Base-by-base conservation (phyloP, 2,888 invertebrate species). In the Eugnorisma glareosa region DNA sequence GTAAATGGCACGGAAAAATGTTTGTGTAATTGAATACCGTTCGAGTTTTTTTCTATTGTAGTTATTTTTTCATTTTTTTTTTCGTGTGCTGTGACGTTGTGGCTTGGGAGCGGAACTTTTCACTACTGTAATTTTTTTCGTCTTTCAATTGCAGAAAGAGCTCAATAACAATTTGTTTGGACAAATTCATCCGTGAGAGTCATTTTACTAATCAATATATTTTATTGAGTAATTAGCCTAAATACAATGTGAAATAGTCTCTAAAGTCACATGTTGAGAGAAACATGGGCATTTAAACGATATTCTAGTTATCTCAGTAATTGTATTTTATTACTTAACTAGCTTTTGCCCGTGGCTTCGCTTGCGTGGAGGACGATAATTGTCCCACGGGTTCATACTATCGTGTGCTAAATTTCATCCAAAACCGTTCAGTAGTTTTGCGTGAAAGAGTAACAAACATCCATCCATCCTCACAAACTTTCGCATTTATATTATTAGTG, bases 1-100 rank as follows among this genome's bases (percentile, higher is more conserved):
- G 88, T 85, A 88, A 88, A 88, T 86, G 88, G 88, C 70, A 82
- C 54, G 87, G 87, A 88, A 88, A 88, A 88, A 86, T 88, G 85
- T 85, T 86, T 85, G 82, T 88, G 88, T 88, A 88, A 86, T 88
- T 88, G 87, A 88, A 88, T 88, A 86, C 79, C 83, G 86, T 71
- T 82, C 73, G 68, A 75, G 28, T 31, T 48, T 79, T 48, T 84
- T 81, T 68, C 21, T 28, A 57, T 72, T 67, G 71, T 64, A 45
- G 59, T 69, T 67, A 61, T 76, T 75, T 77, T 75, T 71, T 71
- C 72, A 67, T 73, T 59, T 72, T 75, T 59, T 75, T 64, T 78
- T 73, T 28, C 45, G 45, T 48, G 43, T 48, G 28, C 43, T 37
- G 63, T 67, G 35, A 40, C 31, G 64, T 48, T 69, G 77, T 48